Conservation (phyloP, 2,797 vertebrate species). For the Manis pentadactyla region DNA sequence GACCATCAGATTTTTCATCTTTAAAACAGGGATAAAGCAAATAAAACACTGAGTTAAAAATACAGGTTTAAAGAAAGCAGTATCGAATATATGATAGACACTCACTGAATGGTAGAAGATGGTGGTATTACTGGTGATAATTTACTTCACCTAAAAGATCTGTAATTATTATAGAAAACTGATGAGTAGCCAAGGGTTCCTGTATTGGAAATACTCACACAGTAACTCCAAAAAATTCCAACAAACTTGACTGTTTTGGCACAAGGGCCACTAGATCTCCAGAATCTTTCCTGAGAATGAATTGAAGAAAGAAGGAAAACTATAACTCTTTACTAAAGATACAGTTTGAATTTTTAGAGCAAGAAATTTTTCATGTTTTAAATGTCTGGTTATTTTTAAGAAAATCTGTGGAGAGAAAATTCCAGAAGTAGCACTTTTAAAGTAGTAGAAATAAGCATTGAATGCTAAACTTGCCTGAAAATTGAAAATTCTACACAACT, state of each 20-base stretch:
- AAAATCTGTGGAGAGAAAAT: slow-evolving; percentile 25
- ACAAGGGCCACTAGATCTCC: neutral
- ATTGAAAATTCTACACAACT: neutral
- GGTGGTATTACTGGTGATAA: neutral
- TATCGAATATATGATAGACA: neutral
- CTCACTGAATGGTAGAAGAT: neutral
- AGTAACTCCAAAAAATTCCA: neutral
- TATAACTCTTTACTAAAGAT: neutral
- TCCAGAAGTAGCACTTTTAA: slow-evolving; percentile 42
- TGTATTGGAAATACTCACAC: neutral
- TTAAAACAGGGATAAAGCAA: neutral
- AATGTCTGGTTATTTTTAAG: neutral
- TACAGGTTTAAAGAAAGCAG: neutral
- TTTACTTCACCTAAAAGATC: neutral
- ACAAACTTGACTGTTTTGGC: neutral
- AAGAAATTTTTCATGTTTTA: neutral
- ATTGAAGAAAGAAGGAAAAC: neutral
- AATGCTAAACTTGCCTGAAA: slow-evolving; percentile 8
- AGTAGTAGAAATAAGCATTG: slow-evolving; percentile 48
- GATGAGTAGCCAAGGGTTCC: neutral
- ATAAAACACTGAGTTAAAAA: slow-evolving; percentile 1
- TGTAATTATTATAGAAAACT: neutral
- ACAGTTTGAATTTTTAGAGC: neutral
- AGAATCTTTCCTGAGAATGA: slow-evolving; percentile 4
- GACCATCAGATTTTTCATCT: neutral